phyloP scores from a whole-genome alignment of 2,888 invertebrate genomes.

The Cerastoderma edule region DNA sequence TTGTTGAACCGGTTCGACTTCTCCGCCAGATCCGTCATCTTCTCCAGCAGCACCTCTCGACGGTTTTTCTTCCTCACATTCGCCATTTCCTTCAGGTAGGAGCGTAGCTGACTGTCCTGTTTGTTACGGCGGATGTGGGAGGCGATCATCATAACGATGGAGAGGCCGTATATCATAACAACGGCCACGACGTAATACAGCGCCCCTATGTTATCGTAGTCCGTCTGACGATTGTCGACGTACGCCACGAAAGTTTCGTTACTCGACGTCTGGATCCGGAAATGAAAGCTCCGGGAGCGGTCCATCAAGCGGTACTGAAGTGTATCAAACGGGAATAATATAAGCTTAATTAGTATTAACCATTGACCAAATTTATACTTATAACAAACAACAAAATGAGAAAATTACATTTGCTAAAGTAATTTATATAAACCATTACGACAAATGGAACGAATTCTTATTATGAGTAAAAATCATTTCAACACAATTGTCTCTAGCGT shows the following conservation, averaged over 20 bases:
- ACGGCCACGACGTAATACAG: slow-evolving; percentile 83
- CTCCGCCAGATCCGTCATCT: slow-evolving; percentile 66
- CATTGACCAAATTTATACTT: too few species aligned
- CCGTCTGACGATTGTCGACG: slow-evolving; percentile 67
- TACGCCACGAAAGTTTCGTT: slow-evolving; percentile 70
- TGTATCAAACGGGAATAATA: too few species aligned
- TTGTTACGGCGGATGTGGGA: slow-evolving; percentile 82
- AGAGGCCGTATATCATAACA: slow-evolving; percentile 81
- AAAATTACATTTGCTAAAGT: too few species aligned
- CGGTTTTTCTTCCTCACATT: slow-evolving; percentile 76
- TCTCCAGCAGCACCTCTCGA: slow-evolving; percentile 75
- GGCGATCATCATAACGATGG: slow-evolving; percentile 83
- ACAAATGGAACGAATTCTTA: too few species aligned
- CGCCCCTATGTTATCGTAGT: slow-evolving; percentile 80
- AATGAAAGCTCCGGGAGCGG: slow-evolving; percentile 65
- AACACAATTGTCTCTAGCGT: too few species aligned
- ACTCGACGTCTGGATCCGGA: slow-evolving; percentile 67
- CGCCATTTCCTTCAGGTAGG: slow-evolving; percentile 81
- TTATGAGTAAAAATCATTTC: too few species aligned
- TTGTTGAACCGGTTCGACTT: slow-evolving; percentile 41
- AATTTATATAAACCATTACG: too few species aligned
- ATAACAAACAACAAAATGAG: too few species aligned
- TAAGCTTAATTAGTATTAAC: too few species aligned
- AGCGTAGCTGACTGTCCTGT: slow-evolving; percentile 79
- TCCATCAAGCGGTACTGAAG: slow-evolving; percentile 67